Evolutionary conservation across 2,113 vertebrate species (phyloP).

Genomic region (Hippotragus niger): DNA sequence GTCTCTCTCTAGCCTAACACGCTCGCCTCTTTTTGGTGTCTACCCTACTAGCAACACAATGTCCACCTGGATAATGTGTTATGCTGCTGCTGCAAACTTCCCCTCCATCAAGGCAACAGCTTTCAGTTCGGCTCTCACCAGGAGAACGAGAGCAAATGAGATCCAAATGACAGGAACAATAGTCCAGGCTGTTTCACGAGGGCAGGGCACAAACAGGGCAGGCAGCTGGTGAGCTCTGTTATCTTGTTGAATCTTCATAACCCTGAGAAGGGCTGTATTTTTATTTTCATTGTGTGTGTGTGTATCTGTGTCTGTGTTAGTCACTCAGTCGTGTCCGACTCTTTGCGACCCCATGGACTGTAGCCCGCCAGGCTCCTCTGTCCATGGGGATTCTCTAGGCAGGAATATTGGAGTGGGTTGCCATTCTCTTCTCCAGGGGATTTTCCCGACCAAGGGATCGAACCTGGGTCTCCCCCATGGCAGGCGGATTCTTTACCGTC

Average conservation of each 20-base stretch:
- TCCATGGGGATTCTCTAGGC: not conserved
- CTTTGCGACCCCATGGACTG: not conserved
- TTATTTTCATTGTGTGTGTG: slow-evolving; percentile 2
- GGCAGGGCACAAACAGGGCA: slow-evolving; percentile 53
- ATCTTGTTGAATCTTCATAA: slow-evolving; percentile 54
- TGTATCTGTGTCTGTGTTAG: not conserved
- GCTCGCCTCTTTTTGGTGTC: slow-evolving; percentile 27
- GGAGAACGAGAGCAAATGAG: slow-evolving; percentile 40
- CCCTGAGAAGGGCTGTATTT: slow-evolving; percentile 44
- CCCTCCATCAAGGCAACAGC: slow-evolving; percentile 28
- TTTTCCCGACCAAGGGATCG: not conserved
- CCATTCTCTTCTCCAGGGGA: not conserved
- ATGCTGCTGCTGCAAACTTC: slow-evolving; percentile 1
- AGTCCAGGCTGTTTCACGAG: slow-evolving; percentile 57
- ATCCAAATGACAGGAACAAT: slow-evolving; percentile 57
- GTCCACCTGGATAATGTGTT: not conserved
- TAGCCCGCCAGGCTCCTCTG: not conserved
- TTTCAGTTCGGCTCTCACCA: slow-evolving; percentile 40
- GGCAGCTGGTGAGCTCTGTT: slow-evolving; percentile 56
- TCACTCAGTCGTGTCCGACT: not conserved
- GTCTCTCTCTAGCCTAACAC: not conserved
- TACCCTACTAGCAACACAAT: slow-evolving; percentile 10
- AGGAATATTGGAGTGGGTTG: not conserved
- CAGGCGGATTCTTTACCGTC: not conserved
- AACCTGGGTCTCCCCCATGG: not conserved